Percentiles rank a stretch among this genome's conserved stretches.
Evolutionary conservation across 2,797 vertebrate genomes (phyloP).

Genomic region (Manis pentadactyla): DNA sequence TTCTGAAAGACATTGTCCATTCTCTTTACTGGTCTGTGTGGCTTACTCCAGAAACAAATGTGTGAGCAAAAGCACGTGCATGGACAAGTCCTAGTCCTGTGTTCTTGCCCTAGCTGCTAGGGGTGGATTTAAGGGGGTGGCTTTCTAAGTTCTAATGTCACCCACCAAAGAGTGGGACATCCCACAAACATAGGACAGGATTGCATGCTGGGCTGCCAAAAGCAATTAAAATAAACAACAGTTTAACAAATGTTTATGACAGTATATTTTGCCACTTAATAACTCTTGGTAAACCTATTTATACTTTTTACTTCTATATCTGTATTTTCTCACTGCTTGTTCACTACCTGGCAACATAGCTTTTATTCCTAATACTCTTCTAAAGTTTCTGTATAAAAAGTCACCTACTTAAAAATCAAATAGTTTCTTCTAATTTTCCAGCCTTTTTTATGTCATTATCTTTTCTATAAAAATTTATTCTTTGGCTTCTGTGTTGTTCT

Average conservation of each 20-base stretch:
- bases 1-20: not conserved
- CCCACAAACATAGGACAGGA: not conserved
- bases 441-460: not conserved
- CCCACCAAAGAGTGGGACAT: not conserved
- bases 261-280: not conserved
- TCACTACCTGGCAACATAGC: not conserved
- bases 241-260: not conserved
- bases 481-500: not conserved
- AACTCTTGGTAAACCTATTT: not conserved
- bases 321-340: not conserved
- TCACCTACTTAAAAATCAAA: not conserved
- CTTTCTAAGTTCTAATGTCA: not conserved
- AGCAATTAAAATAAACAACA: not conserved
- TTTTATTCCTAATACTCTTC: not conserved
- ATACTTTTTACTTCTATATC: not conserved
- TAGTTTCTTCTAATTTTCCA: not conserved
- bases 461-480: conserved; percentile 25
- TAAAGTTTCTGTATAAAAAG: not conserved
- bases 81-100: not conserved
- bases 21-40: not conserved
- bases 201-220: not conserved
- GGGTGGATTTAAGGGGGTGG: not conserved
- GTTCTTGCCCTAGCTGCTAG: not conserved
- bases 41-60: not conserved
- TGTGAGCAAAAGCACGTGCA: not conserved